Conservation (phyloP, 1,140 invertebrate genomes). For the Zaprionus inermis region DNA sequence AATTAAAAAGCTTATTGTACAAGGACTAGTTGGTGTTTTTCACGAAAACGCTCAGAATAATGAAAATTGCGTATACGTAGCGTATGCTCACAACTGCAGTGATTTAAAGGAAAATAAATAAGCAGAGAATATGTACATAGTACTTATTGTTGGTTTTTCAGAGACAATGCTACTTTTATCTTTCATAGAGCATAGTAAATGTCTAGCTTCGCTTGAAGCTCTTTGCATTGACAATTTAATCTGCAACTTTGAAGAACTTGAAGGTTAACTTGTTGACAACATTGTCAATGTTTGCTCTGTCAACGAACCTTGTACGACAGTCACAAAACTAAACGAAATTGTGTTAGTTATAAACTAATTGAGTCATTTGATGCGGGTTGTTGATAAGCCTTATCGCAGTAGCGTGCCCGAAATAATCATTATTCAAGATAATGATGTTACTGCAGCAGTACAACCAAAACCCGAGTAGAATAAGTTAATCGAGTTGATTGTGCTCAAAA, state of each 20-base stretch:
- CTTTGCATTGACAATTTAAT: neutral
- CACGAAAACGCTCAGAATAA: neutral
- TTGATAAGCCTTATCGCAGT: slow-evolving; percentile 28
- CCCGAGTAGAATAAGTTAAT: neutral
- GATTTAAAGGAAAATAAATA: neutral
- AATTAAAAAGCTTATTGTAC: neutral
- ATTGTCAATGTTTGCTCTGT: slow-evolving; percentile 7
- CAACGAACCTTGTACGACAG: neutral
- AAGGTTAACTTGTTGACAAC: neutral
- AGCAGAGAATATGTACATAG: no score
- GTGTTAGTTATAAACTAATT: slow-evolving; percentile 19
- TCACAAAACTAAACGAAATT: slow-evolving; percentile 1
- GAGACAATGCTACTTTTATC: neutral
- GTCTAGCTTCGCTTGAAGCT: neutral
- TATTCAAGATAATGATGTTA: neutral
- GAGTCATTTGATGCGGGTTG: slow-evolving; percentile 17
- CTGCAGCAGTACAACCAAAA: neutral
- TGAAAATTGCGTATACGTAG: neutral
- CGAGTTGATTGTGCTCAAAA: neutral
- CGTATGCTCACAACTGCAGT: neutral
- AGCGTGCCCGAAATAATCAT: slow-evolving; percentile 15
- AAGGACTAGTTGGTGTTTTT: neutral
- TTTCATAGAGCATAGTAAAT: neutral
- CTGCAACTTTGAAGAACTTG: neutral
- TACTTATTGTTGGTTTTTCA: no score